Evolutionary conservation across 2,113 vertebrate genomes (phyloP).

Genomic region (Melierax canorus): DNA sequence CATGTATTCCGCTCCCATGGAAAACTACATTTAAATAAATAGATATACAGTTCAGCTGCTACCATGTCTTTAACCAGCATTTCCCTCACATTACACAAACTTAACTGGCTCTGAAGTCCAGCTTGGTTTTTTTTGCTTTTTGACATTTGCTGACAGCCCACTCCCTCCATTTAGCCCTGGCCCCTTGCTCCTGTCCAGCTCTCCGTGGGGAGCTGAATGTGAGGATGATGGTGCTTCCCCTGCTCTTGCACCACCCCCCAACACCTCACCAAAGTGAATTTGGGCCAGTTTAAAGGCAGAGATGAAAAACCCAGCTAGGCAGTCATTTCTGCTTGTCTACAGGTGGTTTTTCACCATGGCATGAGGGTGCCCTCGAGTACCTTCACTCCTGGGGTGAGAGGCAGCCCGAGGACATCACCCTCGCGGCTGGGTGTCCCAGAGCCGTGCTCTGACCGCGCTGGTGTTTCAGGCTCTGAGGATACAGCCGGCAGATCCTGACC

Average conservation of each 20-base stretch:
- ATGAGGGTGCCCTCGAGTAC: neutral
- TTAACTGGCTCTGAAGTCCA: neutral
- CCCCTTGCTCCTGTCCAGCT: neutral
- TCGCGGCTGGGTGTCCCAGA: rapidly evolving
- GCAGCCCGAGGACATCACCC: neutral
- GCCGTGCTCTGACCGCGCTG: neutral
- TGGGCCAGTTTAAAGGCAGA: neutral
- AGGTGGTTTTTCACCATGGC: neutral
- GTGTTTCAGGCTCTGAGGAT: neutral
- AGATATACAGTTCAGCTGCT: slow-evolving; percentile 37
- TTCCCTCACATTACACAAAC: neutral
- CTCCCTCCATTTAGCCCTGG: neutral
- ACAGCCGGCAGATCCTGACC: neutral
- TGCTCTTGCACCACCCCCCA: neutral
- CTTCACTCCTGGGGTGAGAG: neutral
- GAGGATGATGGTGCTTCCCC: no score
- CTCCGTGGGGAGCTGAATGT: rapidly evolving
- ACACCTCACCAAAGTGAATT: neutral
- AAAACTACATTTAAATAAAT: slow-evolving; percentile 56
- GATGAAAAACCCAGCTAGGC: neutral
- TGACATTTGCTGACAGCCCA: neutral
- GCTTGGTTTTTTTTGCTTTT: neutral
- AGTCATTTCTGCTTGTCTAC: neutral
- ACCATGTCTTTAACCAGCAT: slow-evolving; percentile 23
- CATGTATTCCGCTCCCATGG: neutral